These are phyloP conservation scores for Lacanobia oleracea DNA, from an alignment of 2,888 invertebrate genomes.

Conservation along the genomic window DNA sequence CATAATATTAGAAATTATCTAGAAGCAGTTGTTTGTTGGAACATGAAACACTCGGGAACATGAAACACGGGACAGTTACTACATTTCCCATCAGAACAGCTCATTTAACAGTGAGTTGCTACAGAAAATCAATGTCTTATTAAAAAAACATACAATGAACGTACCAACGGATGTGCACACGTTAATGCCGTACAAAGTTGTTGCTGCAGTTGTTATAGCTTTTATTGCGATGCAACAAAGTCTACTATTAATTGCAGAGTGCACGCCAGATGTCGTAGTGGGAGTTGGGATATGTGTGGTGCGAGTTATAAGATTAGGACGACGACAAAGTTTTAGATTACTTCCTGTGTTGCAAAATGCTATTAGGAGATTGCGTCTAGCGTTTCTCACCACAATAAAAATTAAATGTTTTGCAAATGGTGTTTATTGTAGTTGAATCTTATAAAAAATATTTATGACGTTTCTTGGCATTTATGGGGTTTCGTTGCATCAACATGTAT, in stretches of 20 bases:
- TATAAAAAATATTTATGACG: background rate
- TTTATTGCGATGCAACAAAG: constrained; percentile 80
- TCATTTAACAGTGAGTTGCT: constrained; percentile 42
- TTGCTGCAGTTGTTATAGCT: constrained; percentile 62
- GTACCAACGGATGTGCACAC: constrained; percentile 79
- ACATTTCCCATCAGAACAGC: constrained; percentile 35
- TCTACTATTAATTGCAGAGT: constrained; percentile 74
- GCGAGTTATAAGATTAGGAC: constrained; percentile 51
- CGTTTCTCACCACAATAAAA: background rate
- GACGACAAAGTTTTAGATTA: constrained; percentile 30
- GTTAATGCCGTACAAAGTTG: constrained; percentile 72
- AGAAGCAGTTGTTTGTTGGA: too few relatives aligned
- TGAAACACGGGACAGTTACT: too few relatives aligned
- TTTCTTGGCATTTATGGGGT: too few relatives aligned
- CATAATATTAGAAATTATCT: too few relatives aligned
- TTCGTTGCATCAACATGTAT: too few relatives aligned
- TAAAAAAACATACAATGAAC: constrained; percentile 80
- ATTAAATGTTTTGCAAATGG: too few relatives aligned
- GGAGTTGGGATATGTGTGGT: constrained; percentile 60
- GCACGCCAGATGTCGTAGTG: constrained; percentile 57
- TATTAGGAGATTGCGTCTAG: constrained; percentile 9
- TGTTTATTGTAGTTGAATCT: background rate
- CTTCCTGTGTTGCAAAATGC: constrained; percentile 9
- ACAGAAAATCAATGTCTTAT: constrained; percentile 83
- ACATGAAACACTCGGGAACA: too few relatives aligned